Evolutionary conservation across 2,113 vertebrate genomes (phyloP), one percentile per base, ranked within the genome.

Genomic region (Boleophthalmus pectinirostris): DNA sequence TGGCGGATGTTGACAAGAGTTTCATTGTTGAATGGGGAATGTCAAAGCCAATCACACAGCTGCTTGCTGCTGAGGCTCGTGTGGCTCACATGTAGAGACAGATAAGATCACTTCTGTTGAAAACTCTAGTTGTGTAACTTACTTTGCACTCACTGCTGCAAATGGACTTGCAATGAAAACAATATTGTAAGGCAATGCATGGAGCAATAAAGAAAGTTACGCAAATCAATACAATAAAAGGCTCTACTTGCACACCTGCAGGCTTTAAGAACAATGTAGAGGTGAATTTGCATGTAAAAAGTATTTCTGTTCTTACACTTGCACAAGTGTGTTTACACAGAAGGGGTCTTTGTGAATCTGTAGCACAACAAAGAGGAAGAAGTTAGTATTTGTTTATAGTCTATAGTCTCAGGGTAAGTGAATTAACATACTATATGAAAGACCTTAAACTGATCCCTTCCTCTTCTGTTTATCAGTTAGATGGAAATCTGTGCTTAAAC

Each of bases 61-160:
- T 88, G 82, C 83, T 80, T 81, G 72, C 68, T 83, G 76, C 77
- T 74, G 65, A 68, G 66, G 81, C 75, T 63, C 53, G 67, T 61
- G 24, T 75, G 57, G 72, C 82, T 89, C 80, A 83, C 87, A 77
- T 73, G 77, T 75, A 85, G 78, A 24, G 20, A 67, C 58, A 82
- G 86, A 91, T 88, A 89, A 89, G 82, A 88, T 88, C 86, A 61
- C 73, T 75, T 79, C 72, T 83, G 83, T 74, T 74, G 70, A 49
- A 83, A 74, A 80, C 25, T 66, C 51, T 46, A 67, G 73, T 87
- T 87, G 82, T 81, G 78, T 80, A 84, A 87, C 82, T 82, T 82
- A 85, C 85, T 90, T 88, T 80, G 67, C 61, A 61, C 49, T 43
- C 57, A 65, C 43, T 53, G 74, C 70, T 82, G 66, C 80, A 63